Percentiles rank a stretch among this genome's conserved stretches.
Evolutionary conservation across 37 sponge, comb jelly and placozoan species (phyloP).

Genomic region (Dysidea cf. avara): DNA sequence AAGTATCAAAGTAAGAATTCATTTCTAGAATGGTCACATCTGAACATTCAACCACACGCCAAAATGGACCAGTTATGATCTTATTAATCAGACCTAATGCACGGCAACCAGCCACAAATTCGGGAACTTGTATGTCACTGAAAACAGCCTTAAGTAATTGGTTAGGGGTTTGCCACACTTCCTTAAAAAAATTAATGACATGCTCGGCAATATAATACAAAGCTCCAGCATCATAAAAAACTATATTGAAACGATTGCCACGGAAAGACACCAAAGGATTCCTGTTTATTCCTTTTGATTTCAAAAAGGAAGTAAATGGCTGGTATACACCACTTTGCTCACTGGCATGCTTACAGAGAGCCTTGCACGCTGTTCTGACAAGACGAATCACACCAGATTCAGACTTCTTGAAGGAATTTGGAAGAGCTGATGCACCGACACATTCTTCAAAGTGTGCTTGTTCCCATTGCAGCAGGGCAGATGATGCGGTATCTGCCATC

Average conservation of each 20-base stretch:
- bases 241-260: conserved; percentile 35
- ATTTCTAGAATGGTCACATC: conserved; percentile 10
- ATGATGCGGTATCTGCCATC: conserved; percentile 28
- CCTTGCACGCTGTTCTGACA: conserved; percentile 32
- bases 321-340: conserved; percentile 25
- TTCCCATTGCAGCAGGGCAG: conserved; percentile 16
- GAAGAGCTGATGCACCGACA: neutral
- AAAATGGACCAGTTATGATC: conserved; percentile 21
- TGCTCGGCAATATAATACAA: neutral
- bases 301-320: conserved; percentile 5
- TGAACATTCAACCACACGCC: conserved; percentile 9
- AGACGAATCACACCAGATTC: conserved; percentile 18
- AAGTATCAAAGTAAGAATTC: neutral
- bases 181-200: neutral
- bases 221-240: conserved; percentile 42
- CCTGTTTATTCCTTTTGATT: conserved; percentile 2
- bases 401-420: neutral
- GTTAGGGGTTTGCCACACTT: conserved; percentile 11
- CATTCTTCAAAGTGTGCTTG: conserved; percentile 1
- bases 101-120: neutral
- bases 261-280: conserved; percentile 16
- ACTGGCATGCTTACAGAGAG: conserved; percentile 19
- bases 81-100: conserved; percentile 19
- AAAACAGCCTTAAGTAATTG: conserved; percentile 5
- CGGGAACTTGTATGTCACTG: neutral